Evolutionary conservation across 2,113 vertebrate genomes (phyloP).

Genomic region (Penelope pileata): DNA sequence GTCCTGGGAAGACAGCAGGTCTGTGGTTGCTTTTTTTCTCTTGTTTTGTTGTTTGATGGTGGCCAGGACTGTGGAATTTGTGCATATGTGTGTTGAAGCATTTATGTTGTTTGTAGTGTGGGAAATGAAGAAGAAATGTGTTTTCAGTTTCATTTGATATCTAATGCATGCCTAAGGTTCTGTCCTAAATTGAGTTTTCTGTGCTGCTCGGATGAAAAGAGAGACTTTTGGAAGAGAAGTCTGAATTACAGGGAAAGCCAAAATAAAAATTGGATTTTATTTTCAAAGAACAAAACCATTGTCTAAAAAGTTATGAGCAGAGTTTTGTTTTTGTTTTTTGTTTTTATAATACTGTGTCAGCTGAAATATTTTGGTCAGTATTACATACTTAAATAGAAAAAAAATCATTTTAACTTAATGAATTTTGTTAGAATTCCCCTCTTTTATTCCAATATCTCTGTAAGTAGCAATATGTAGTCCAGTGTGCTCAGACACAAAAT

Average conservation of each 20-base stretch:
- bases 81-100: not conserved
- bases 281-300: not conserved
- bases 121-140: constrained; percentile 52
- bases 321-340: not conserved
- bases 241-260: not conserved
- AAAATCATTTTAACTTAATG: not conserved
- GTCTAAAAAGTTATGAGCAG: not conserved
- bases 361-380: not conserved
- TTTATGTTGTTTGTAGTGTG: constrained; percentile 24
- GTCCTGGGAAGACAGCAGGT: not conserved
- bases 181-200: constrained; percentile 56
- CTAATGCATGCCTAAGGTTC: constrained; percentile 39
- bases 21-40: not conserved
- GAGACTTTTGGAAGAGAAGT: constrained; percentile 13
- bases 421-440: not conserved
- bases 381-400: not conserved
- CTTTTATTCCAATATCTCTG: not conserved
- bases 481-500: not conserved
- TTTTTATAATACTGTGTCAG: not conserved
- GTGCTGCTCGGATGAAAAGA: not conserved
- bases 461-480: not conserved
- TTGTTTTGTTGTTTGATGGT: not conserved
- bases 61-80: not conserved
- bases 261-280: constrained; percentile 21
- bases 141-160: constrained; percentile 46